Base-by-base conservation (phyloP, 2,888 invertebrate genomes). In the Phortica magna region DNA sequence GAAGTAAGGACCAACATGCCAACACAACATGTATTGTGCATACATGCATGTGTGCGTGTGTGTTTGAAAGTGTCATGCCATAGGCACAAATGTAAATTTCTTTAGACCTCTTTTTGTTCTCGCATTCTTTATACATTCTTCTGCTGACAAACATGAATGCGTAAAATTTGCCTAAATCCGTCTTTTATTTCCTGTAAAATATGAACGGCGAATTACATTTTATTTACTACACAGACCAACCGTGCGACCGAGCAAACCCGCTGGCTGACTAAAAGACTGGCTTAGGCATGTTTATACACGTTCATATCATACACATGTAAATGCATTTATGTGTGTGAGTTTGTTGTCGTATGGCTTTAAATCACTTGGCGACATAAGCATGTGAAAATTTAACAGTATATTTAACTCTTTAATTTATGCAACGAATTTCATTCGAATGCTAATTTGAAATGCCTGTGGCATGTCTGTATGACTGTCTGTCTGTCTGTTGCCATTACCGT, bases 111-210 rank as follows among this genome's bases (percentile, higher is more conserved):
- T 1, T 31, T 31, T 31, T 31, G 31, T 31, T 31, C 31, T 31
- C 5, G 31, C 31, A n/a, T 43, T 48, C 14, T 48, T 48, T 48
- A 6, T 48, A 12, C 39, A 64, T 31, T 19, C 64, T 61, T 31
- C 2, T 31, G 39, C 22, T 39, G 64, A 64, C 31, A 64, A 64
- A 64, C 39, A 64, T 14, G 64, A 64, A 64, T 39, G 64, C 64
- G 64, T 31, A 64, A 64, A 31, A 64, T 64, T 64, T 64, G 64
- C 39, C 64, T 31, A 64, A 64, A 64, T 64, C 64, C 64, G 64
- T 14, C 39, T 64, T 64, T 59, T 59, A 59, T 59, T 64, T 64
- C 39, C 5, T 31, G 39, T 31, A 64, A 64, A 64, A 64, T 19
- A 59, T 59, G 22, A 59, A 59, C 59, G 59, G 59, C 10, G 19